These are phyloP conservation scores for Haliclona indistincta DNA, from an alignment of 37 sponge, comb jelly and placozoan genomes.

Conservation along the genomic window DNA sequence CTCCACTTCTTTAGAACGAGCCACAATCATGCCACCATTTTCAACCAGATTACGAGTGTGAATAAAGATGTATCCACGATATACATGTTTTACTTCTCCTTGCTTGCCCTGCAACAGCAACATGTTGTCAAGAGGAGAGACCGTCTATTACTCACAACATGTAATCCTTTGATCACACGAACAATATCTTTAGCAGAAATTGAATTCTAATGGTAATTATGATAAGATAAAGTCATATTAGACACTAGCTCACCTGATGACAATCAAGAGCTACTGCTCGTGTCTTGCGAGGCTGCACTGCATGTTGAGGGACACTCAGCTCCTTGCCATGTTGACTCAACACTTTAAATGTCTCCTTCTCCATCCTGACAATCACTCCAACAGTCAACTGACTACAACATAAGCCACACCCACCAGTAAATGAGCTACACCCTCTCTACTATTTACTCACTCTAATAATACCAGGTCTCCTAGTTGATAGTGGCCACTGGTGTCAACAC, in stretches of 20 bases:
- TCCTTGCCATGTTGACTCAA: slow-evolving; percentile 93
- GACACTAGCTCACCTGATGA: slow-evolving; percentile 38
- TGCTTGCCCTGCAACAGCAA: slow-evolving; percentile 66
- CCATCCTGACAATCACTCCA: slow-evolving; percentile 93
- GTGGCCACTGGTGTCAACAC: slow-evolving; percentile 94
- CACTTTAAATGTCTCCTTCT: slow-evolving; percentile 89
- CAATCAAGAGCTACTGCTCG: slow-evolving; percentile 86
- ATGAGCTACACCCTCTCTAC: not conserved
- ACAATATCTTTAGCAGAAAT: slow-evolving; percentile 79
- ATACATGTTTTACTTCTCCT: slow-evolving; percentile 92
- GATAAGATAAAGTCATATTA: not conserved
- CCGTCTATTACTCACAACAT: slow-evolving; percentile 55
- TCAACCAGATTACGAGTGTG: slow-evolving; percentile 71
- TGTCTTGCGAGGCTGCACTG: slow-evolving; percentile 81
- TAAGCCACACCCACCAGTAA: not conserved
- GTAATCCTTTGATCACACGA: slow-evolving; percentile 72
- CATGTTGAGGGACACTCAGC: slow-evolving; percentile 69
- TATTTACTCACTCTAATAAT: slow-evolving; percentile 79
- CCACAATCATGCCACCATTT: slow-evolving; percentile 92
- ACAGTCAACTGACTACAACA: slow-evolving; percentile 79
- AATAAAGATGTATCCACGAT: slow-evolving; percentile 83
- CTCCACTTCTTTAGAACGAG: slow-evolving; percentile 75
- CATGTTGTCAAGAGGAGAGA: not conserved
- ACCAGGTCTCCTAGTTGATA: slow-evolving; percentile 95
- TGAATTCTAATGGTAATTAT: slow-evolving; percentile 50